Percentiles rank a stretch among this genome's conserved stretches.
phyloP scores from a whole-genome alignment of 2,888 invertebrate species.

The Acleris sparsana region DNA sequence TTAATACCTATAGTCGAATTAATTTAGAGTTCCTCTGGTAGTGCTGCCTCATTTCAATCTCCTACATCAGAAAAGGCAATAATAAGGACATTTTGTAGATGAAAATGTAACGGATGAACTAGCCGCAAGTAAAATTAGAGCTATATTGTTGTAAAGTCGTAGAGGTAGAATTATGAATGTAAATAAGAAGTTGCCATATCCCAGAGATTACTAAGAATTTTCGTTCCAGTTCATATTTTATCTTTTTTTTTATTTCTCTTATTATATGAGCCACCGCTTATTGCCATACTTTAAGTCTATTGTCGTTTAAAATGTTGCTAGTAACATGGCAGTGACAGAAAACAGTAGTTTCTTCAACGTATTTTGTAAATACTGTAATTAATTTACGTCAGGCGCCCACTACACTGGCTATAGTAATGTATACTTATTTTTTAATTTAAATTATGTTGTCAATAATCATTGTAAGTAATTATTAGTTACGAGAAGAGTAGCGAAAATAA shows the following conservation, averaged over 20 bases:
- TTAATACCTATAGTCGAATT: no score
- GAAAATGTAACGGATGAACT: not conserved
- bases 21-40: no score
- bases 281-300: no score
- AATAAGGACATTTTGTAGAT: not conserved
- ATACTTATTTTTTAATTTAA: conserved; percentile 17
- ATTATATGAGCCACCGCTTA: no score
- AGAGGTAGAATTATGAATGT: not conserved
- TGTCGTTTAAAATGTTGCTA: no score
- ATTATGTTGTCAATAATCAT: conserved; percentile 20
- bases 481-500: conserved; percentile 2
- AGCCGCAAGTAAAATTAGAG: not conserved
- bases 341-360: no score
- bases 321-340: no score
- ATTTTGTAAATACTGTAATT: not conserved
- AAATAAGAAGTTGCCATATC: conserved; percentile 16
- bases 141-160: not conserved
- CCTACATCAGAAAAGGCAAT: not conserved
- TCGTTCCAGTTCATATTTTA: not conserved
- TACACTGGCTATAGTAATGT: not conserved
- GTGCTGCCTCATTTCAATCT: not conserved
- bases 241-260: not conserved
- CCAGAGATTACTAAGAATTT: not conserved
- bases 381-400: not conserved
- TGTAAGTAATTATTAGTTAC: conserved; percentile 23